A percentile compares a stretch with the other conserved stretches of the same genome.
Evolutionary conservation across 2,888 invertebrate genomes (phyloP).

Genomic region (Geophilus truncorum): DNA sequence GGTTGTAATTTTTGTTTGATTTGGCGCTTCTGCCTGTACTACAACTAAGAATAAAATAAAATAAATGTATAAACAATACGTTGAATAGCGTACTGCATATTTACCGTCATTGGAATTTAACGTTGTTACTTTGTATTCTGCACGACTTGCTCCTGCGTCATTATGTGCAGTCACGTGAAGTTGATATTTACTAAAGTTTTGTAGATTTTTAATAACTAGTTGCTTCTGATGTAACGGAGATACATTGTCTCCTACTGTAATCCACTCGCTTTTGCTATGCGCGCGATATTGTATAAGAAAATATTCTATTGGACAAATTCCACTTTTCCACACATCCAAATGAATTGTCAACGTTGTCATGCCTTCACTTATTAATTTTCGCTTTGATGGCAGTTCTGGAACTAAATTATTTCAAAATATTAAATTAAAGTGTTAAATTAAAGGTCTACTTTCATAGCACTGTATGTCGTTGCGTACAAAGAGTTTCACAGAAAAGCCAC

Average conservation of each 20-base stretch:
- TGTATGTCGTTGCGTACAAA: too few species aligned
- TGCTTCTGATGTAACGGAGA: slow-evolving; percentile 72
- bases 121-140: slow-evolving; percentile 36
- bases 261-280: slow-evolving; percentile 64
- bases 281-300: slow-evolving; percentile 82
- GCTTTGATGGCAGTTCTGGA: slow-evolving; percentile 32
- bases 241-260: slow-evolving; percentile 86
- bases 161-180: slow-evolving; percentile 66
- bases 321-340: slow-evolving; percentile 87
- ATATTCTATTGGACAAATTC: slow-evolving; percentile 90
- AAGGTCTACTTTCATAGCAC: neutral
- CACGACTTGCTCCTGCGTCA: slow-evolving; percentile 34
- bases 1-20: neutral
- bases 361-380: slow-evolving; percentile 36
- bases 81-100: neutral
- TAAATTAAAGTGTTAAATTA: neutral
- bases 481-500: too few species aligned
- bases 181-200: slow-evolving; percentile 92
- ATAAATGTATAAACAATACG: neutral
- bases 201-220: slow-evolving; percentile 82
- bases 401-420: slow-evolving; percentile 18
- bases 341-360: slow-evolving; percentile 73
- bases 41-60: neutral
- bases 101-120: slow-evolving; percentile 28
- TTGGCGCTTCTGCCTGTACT: neutral